Evolutionary conservation across 2,888 invertebrate genomes (phyloP).

Genomic region (Opisthograptis luteolata): DNA sequence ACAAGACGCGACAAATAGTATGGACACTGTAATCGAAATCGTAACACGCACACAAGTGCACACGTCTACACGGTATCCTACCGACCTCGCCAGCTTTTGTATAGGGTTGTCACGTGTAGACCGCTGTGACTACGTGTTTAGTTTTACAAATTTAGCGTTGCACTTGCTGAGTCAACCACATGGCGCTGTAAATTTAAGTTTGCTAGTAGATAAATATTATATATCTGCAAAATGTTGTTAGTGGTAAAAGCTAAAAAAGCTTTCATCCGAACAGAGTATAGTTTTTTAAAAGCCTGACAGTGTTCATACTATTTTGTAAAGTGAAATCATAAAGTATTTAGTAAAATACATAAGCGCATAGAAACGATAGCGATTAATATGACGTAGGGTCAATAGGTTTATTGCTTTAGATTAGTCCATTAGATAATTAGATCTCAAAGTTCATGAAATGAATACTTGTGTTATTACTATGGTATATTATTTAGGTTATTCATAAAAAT

Average conservation of each 20-base stretch:
- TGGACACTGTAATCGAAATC: constrained; percentile 24
- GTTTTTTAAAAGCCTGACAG: not conserved
- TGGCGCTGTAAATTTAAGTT: no score
- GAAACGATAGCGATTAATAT: not conserved
- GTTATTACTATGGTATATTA: not conserved
- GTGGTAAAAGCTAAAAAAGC: no score
- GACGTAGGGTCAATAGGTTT: constrained; percentile 38
- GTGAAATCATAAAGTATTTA: not conserved
- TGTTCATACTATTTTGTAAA: constrained; percentile 10
- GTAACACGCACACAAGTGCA: constrained; percentile 25
- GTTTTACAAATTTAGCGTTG: not conserved
- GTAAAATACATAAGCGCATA: constrained; percentile 1
- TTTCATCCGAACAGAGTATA: no score
- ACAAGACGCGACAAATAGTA: constrained; percentile 18
- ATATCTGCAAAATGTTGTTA: no score
- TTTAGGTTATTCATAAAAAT: no score
- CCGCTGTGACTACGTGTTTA: not conserved
- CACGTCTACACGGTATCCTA: constrained; percentile 24
- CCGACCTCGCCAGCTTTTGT: not conserved
- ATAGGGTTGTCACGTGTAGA: not conserved
- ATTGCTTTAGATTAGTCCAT: constrained; percentile 31
- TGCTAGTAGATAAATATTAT: no score
- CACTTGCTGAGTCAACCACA: no score
- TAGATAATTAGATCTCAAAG: constrained; percentile 21
- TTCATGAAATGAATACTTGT: constrained; percentile 7